Base-by-base conservation (phyloP, 2,888 invertebrate genomes). In the Nemotelus pantherinus region DNA sequence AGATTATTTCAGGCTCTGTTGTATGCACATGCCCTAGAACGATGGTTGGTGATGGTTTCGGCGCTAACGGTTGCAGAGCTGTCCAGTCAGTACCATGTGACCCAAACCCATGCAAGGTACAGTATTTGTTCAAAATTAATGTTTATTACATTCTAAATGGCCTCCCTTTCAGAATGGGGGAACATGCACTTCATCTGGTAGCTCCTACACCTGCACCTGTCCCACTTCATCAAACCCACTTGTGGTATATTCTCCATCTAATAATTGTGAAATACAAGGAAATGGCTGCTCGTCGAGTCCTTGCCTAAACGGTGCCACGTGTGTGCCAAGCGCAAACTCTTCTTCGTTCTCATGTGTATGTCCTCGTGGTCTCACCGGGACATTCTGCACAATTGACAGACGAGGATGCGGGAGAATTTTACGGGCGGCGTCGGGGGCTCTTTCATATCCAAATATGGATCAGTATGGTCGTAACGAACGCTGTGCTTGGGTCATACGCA, bases 271-370 rank as follows among this genome's bases (percentile, higher is more conserved):
- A 63, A 60, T 74, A 57, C 47, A 63, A 48, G 83, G 87, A 0
- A 89, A 93, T 84, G 89, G 90, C 1, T 98, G 97, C 84, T 84
- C 86, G 7, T 89, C 89, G 2, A 91, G 91, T 84, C 96, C 96
- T 0, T 98, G 97, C 84, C 88, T 88, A 80, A 95, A 97, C 86
- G 93, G 93, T 2, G 97, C 95, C 2, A 90, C 90, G 3, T 98
- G 97, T 84, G 79, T 9, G 25, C n/a, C 64, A 9, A 63, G 44
- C 45, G 80, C 79, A 0, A 81, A 82, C 0, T 50, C 81, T 3
- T 79, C 79, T 0, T 87, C 87, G 63, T 90, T 85, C 80, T 86
- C 87, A 57, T 96, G 95, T 83, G 87, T 88, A 68, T 97, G 97
- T 84, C 85, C 91, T 0, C 84, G 89, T 1, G 89, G 89, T 45